Conservation (phyloP, 1,140 invertebrate genomes). For the Hylaeus anthracinus region DNA sequence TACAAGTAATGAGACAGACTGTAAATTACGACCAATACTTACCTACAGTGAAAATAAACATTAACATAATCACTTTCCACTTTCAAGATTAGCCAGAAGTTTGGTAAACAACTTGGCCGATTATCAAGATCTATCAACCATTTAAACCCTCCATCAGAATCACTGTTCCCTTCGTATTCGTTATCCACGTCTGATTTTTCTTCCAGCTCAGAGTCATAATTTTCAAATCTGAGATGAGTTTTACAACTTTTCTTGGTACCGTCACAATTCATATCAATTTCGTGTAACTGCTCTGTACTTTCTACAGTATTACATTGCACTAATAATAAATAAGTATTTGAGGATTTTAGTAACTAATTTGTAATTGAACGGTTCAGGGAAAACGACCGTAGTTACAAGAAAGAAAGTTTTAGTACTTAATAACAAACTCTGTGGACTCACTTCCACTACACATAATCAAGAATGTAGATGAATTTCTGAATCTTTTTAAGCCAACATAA, state of each 20-base stretch:
- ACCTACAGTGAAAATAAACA: constrained; percentile 88
- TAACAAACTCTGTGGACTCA: no score
- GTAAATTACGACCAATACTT: constrained; percentile 17
- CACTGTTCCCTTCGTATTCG: constrained; percentile 84
- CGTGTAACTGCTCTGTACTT: constrained; percentile 50
- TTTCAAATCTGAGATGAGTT: constrained; percentile 14
- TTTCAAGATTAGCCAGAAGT: constrained; percentile 89
- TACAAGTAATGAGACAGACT: no score
- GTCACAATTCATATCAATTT: constrained; percentile 41
- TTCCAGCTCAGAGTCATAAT: constrained; percentile 77
- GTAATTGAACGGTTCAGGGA: no score
- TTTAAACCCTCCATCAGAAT: constrained; percentile 83
- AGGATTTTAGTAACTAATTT: no score
- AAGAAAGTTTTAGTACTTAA: no score
- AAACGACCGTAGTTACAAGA: no score
- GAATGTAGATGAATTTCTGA: no score
- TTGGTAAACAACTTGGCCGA: constrained; percentile 82
- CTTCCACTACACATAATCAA: no score
- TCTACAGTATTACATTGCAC: constrained; percentile 53
- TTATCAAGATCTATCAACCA: constrained; percentile 83
- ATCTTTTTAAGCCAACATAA: no score
- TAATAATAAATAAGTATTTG: constrained; percentile 1
- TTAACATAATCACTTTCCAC: constrained; percentile 84
- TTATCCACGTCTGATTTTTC: constrained; percentile 79
- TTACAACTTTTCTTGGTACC: neutral